Base-by-base conservation (phyloP, 1,140 invertebrate species). In the Grapholita molesta region DNA sequence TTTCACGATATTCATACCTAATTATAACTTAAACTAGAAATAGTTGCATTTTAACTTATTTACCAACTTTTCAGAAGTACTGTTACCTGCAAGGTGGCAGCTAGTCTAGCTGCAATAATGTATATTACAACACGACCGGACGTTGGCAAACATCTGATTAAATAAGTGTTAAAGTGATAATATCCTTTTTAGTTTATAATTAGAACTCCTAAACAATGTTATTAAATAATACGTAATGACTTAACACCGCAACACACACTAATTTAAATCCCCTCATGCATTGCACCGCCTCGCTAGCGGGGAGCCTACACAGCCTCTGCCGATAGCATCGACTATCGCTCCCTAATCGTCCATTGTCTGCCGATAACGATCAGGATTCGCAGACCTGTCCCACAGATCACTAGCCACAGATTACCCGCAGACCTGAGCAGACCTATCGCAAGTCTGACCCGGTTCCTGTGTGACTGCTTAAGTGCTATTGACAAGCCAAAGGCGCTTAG, bases 361-460 rank as follows among this genome's bases (percentile, higher is more conserved):
- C 24, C 55, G 55, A 61, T 61, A 61, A 61, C 55, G 55, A 61
- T 61, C 55, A 61, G 55, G 55, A 61, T 28, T 28, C 25, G 55
- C 55, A 61, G 55, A 61, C 55, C 55, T 61, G 55, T 61, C 55
- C 55, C 28, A 61, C 55, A 61, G 55, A 61, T 61, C 55, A 61
- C 55, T 30, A n/a, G 55, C 23, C n/a, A 28, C 55, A 61, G 55
- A 61, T 61, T 61, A 61, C 25, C 24, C 55, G 25, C 24, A 61
- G 24, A 61, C 55, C 55, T 28, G 18, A 42, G 12, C 38, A 48
- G 42, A 48, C 42, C 42, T 48, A 48, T 38, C 35, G 35, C 35
- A 21, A 48, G 42, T 21, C 18, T 48, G 42, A 21, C 42, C 42
- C 42, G 42, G 42, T 48, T 21, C 18, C 42, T 48, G 18, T 48